Evolutionary conservation across 1,140 invertebrate species (phyloP).

Genomic region (Chlorops oryzae): DNA sequence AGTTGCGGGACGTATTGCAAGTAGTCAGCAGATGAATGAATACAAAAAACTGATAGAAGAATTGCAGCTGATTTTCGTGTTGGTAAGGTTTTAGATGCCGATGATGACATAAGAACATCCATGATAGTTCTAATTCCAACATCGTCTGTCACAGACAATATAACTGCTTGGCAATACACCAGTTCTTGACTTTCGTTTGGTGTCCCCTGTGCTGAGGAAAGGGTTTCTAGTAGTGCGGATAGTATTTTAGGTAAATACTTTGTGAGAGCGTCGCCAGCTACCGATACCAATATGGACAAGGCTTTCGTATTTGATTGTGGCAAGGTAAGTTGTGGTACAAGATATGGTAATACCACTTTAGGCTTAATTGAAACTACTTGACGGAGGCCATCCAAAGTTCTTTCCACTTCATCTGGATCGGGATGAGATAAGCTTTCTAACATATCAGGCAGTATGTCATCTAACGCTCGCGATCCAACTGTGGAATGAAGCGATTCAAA

Average conservation of each 20-base stretch:
- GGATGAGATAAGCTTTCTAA: constrained; percentile 76
- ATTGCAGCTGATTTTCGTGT: constrained; percentile 73
- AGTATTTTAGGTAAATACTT: constrained; percentile 86
- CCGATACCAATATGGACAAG: constrained; percentile 83
- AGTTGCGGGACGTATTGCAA: constrained; percentile 82
- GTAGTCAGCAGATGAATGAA: constrained; percentile 80
- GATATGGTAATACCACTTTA: constrained; percentile 87
- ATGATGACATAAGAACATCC: constrained; percentile 81
- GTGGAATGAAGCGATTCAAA: constrained; percentile 94
- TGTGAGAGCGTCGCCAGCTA: constrained; percentile 90
- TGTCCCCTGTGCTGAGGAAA: constrained; percentile 65
- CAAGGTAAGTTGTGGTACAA: constrained; percentile 88
- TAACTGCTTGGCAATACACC: constrained; percentile 89
- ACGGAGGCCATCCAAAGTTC: constrained; percentile 85
- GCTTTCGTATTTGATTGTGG: constrained; percentile 88
- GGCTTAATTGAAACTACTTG: constrained; percentile 98
- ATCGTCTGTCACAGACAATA: constrained; percentile 84
- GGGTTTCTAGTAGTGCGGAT: constrained; percentile 76
- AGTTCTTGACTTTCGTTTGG: constrained; percentile 69
- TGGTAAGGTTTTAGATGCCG: constrained; percentile 58
- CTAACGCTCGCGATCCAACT: constrained; percentile 89
- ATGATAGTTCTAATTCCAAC: constrained; percentile 81
- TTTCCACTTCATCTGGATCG: constrained; percentile 67
- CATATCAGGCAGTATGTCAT: constrained; percentile 92
- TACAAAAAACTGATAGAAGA: constrained; percentile 84